phyloP scores from a whole-genome alignment of 2,113 vertebrate genomes.

The Triplophysa tibetana region DNA sequence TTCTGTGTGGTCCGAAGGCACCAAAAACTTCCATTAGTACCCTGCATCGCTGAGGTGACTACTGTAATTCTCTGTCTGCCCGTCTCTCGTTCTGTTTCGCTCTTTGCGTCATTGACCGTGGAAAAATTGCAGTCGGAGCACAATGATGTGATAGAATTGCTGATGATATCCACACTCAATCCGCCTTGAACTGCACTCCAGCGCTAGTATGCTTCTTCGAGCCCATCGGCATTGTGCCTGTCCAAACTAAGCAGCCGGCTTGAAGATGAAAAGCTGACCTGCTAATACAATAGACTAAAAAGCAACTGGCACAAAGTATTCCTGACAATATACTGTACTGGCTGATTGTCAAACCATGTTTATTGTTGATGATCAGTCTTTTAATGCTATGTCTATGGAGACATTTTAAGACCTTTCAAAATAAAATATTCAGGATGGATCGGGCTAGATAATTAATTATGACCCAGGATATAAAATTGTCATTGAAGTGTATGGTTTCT shows the following conservation, averaged over 20 bases:
- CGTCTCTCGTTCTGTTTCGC: conserved; percentile 51
- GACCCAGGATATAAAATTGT: no score
- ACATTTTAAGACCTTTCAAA: not conserved
- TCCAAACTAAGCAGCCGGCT: conserved; percentile 17
- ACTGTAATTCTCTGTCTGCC: conserved; percentile 65
- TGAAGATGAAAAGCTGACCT: no score
- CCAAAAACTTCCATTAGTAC: conserved; percentile 62
- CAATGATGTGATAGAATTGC: conserved; percentile 70
- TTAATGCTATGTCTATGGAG: not conserved
- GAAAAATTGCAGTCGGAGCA: conserved; percentile 72
- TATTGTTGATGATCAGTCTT: not conserved
- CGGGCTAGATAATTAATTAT: not conserved
- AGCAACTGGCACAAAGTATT: not conserved
- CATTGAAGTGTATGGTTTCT: no score
- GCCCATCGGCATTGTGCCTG: conserved; percentile 7
- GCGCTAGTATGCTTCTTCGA: conserved; percentile 36
- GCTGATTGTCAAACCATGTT: not conserved
- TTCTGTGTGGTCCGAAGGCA: conserved; percentile 51
- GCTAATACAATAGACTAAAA: conserved; percentile 5
- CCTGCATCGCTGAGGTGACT: conserved; percentile 62
- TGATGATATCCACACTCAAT: conserved; percentile 61
- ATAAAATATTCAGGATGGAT: no score
- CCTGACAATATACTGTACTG: not conserved
- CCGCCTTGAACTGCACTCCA: conserved; percentile 45
- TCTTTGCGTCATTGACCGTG: conserved; percentile 57